A percentile compares a stretch with the other conserved stretches of the same genome.
Conservation (phyloP, 1,140 invertebrate species). For the Macrosteles quadrilineatus region DNA sequence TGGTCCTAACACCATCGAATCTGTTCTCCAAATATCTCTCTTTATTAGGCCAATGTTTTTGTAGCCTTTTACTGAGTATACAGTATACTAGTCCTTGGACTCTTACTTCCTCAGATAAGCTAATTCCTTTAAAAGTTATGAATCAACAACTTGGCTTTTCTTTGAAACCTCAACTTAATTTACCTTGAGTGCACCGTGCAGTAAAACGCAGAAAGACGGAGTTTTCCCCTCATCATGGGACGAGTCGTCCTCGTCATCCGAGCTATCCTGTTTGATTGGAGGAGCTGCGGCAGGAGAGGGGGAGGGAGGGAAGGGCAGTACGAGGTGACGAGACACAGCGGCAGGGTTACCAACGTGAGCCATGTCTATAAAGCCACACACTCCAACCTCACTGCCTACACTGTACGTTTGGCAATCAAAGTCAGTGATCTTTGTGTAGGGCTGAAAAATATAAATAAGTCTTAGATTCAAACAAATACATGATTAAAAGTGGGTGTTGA, state of each 20-base stretch:
- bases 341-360: constrained; percentile 91
- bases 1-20: too few relatives aligned
- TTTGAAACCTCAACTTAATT: too few relatives aligned
- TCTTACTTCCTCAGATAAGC: too few relatives aligned
- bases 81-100: too few relatives aligned
- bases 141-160: too few relatives aligned
- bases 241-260: constrained; percentile 58
- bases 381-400: constrained; percentile 68
- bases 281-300: constrained; percentile 38
- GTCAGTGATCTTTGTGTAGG: constrained; percentile 63
- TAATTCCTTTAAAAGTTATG: too few relatives aligned
- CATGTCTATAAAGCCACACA: constrained; percentile 82
- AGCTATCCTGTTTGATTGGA: constrained; percentile 37
- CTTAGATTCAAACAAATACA: too few relatives aligned
- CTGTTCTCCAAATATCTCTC: too few relatives aligned
- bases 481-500: too few relatives aligned
- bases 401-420: constrained; percentile 62
- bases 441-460: constrained; percentile 50
- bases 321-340: constrained; percentile 84
- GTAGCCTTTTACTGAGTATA: too few relatives aligned
- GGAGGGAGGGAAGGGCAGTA: constrained; percentile 63
- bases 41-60: too few relatives aligned
- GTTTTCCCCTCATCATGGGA: constrained; percentile 76
- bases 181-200: constrained; percentile 93
- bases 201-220: constrained; percentile 88